A percentile compares a stretch with the other conserved stretches of the same genome.
These are phyloP conservation scores for Caiman crocodilus DNA, from an alignment of 2,797 vertebrate species.

Conservation along the genomic window DNA sequence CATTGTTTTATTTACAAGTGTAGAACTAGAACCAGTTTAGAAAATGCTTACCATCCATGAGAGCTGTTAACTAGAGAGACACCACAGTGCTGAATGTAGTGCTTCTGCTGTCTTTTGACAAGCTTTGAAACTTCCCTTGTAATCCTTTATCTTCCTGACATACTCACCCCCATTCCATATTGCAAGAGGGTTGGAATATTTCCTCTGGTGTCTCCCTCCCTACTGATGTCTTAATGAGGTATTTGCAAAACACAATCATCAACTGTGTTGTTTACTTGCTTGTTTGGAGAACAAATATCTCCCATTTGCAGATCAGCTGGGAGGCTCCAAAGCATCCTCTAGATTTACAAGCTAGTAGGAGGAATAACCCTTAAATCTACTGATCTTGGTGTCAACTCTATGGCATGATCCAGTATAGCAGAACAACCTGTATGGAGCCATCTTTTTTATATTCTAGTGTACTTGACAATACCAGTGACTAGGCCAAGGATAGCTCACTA, in stretches of 20 bases:
- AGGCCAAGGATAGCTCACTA: not conserved
- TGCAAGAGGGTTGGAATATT: not conserved
- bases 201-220: not conserved
- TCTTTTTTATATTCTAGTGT: not conserved
- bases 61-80: not conserved
- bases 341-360: not conserved
- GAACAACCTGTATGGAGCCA: not conserved
- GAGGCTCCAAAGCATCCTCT: not conserved
- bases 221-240: not conserved
- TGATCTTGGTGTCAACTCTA: not conserved
- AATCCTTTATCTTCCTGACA: not conserved
- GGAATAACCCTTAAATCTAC: rapidly evolving
- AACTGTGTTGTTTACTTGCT: not conserved
- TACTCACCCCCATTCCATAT: not conserved
- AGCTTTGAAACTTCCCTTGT: not conserved
- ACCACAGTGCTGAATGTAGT: not conserved
- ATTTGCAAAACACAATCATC: not conserved
- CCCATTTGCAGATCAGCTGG: not conserved
- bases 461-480: not conserved
- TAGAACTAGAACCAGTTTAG: not conserved
- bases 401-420: not conserved
- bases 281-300: not conserved
- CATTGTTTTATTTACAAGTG: not conserved
- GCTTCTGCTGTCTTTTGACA: not conserved
- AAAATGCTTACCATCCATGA: not conserved